Percentiles rank a stretch among this genome's conserved stretches.
Evolutionary conservation across 2,113 vertebrate species (phyloP).

Genomic region (Chloropsis hardwickii): DNA sequence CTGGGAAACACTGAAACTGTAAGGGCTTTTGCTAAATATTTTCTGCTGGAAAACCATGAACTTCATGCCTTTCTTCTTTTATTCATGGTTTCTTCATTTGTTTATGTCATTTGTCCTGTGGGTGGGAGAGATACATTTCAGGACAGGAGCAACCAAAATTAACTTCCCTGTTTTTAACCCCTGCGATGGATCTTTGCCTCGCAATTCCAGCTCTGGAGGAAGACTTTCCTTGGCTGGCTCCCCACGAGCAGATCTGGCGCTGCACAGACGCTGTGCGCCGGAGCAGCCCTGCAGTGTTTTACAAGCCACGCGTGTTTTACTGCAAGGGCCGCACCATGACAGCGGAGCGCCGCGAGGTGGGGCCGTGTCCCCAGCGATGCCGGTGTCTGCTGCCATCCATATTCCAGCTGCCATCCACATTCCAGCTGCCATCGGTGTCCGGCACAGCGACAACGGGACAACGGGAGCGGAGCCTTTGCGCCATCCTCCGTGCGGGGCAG

Average conservation of each 20-base stretch:
- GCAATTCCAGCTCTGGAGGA: background rate
- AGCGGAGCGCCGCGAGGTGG: background rate
- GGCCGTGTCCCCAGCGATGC: background rate
- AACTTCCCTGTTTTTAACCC: background rate
- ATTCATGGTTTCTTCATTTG: background rate
- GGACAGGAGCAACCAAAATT: background rate
- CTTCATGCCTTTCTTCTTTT: background rate
- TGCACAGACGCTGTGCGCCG: accelerated
- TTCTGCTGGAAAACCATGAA: background rate
- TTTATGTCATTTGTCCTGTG: background rate
- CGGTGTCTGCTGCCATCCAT: accelerated
- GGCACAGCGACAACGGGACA: accelerated
- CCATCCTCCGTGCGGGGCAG: background rate
- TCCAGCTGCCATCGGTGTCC: accelerated
- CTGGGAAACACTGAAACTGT: background rate
- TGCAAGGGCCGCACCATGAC: accelerated
- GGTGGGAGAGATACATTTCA: background rate
- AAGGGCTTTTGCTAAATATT: background rate
- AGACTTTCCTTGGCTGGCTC: background rate
- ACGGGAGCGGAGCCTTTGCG: accelerated
- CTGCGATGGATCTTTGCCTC: background rate
- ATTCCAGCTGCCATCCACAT: accelerated
- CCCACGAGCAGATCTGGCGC: background rate
- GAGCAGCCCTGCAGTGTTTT: accelerated
- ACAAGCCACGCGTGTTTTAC: accelerated